Base-by-base conservation (phyloP, 2,888 invertebrate species). In the Operophtera brumata region DNA sequence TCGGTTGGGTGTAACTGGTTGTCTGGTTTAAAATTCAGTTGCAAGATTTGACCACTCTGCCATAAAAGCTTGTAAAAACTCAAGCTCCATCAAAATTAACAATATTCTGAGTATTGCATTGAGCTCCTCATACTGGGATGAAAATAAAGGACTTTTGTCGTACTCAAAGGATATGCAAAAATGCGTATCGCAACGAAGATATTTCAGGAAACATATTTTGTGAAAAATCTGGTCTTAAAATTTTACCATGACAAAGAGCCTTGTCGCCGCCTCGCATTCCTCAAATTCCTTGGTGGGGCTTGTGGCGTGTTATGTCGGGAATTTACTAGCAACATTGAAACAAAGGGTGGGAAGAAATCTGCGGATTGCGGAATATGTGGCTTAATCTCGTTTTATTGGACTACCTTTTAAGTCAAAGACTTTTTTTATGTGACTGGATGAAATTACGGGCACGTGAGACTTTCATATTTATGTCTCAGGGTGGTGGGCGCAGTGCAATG, bases 171-270 rank as follows among this genome's bases (percentile, higher is more conserved):
- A 54, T 55, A 61, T 55, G 53, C 57, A 57, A 64, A 20, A 59
- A 54, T 57, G 20, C 47, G 46, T 56, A 47, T 49, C 37, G 44
- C 50, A 45, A 26, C 34, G 34, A 40, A 61, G 60, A 60, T 59
- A 62, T 66, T 62, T 54, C 36, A 42, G 42, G 37, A 54, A 52
- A 44, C 43, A 54, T 59, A 41, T 47, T 53, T 53, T 46, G 39
- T 43, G 47, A 58, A 59, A 61, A 62, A 57, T 60, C 56, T 56
- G 54, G 57, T 50, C 57, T 54, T 53, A 61, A 58, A 61, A 49
- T 62, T 61, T 64, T 54, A 59, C 20, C 62, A 65, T 61, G 56
- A 64, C 62, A 64, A 64, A 61, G 60, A 41, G 43, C 41, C 40
- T 51, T 57, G 54, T 53, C 47, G 47, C 52, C 44, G 43, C 55